A percentile compares a stretch with the other conserved stretches of the same genome.
These are phyloP conservation scores for Chaetura pelagica DNA, from an alignment of 2,113 vertebrate species.

Conservation along the genomic window DNA sequence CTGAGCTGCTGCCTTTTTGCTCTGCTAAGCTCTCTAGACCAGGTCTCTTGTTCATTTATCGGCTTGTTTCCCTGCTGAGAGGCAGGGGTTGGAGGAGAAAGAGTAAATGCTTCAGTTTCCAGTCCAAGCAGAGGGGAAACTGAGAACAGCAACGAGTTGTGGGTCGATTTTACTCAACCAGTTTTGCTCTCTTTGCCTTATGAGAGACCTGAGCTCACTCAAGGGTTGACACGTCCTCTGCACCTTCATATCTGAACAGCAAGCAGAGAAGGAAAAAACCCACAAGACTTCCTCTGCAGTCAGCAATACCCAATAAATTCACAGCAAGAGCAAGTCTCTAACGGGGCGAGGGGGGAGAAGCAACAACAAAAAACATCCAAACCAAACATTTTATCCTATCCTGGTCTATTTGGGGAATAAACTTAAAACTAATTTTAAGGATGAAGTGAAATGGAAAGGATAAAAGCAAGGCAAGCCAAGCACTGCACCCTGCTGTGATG, in stretches of 20 bases:
- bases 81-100: background rate
- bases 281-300: conserved; percentile 33
- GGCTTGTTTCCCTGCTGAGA: conserved; percentile 11
- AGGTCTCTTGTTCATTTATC: background rate
- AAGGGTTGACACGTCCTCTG: background rate
- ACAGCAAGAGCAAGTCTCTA: conserved; percentile 26
- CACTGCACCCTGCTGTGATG: background rate
- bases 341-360: background rate
- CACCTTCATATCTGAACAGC: conserved; percentile 6
- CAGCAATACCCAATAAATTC: conserved; percentile 27
- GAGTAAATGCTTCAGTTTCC: conserved; percentile 32
- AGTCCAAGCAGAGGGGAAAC: background rate
- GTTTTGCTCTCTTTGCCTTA: background rate
- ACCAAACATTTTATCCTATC: conserved; percentile 22
- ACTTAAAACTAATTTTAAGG: conserved; percentile 33
- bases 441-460: conserved; percentile 23
- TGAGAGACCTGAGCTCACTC: conserved; percentile 11
- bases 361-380: background rate
- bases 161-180: background rate
- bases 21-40: background rate
- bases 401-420: conserved; percentile 39
- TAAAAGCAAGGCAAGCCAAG: background rate
- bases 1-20: background rate
- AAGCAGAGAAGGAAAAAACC: conserved; percentile 18
- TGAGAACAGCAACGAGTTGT: background rate